Base-by-base conservation (phyloP, 2,888 invertebrate species). In the Pteria penguin region DNA sequence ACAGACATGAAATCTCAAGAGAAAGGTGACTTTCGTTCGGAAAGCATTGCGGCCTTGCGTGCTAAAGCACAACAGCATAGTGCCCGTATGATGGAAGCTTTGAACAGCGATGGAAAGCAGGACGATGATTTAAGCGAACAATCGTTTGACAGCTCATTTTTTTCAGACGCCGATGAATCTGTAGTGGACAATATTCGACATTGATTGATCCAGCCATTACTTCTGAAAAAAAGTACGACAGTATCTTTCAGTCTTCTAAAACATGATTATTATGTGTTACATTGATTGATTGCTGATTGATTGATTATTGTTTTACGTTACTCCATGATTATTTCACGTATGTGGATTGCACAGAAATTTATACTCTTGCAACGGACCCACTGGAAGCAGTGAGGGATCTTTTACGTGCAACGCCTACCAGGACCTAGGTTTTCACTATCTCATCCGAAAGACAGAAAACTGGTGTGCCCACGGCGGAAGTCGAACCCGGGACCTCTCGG, bases 41-140 rank as follows among this genome's bases (percentile, higher is more conserved):
- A 97, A 93, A 97, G 97, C 91, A 98, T 98, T 92, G 98, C 98
- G 31, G 96, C 97, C 86, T 93, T 98, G 84, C 94, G 98, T 58
- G 98, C 97, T 87, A 98, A 98, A 93, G 98, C 98, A 27, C 97
- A 97, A 93, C 97, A 98, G 93, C 98, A 98, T 93, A 91, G 89
- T 79, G 92, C 92, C 33, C 83, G 82, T 72, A 82, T 88, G 67
- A 65, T 88, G 55, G 84, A 86, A 70, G 86, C 86, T 24, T 75
- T 87, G 29, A 80, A 84, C 54, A 82, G 75, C 36, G 82, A 81
- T 26, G 76, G 80, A 2, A 70, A 72, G 54, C 65, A n/a, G 27
- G 66, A 55, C 2, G 72, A 75, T 26, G 79, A 78, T 18, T 67
- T 68, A 1, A 70, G 75, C 36, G 73, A 78, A 54, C 77, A 54